Conservation (phyloP, 1,140 invertebrate genomes). For the Neodiprion pinetum region DNA sequence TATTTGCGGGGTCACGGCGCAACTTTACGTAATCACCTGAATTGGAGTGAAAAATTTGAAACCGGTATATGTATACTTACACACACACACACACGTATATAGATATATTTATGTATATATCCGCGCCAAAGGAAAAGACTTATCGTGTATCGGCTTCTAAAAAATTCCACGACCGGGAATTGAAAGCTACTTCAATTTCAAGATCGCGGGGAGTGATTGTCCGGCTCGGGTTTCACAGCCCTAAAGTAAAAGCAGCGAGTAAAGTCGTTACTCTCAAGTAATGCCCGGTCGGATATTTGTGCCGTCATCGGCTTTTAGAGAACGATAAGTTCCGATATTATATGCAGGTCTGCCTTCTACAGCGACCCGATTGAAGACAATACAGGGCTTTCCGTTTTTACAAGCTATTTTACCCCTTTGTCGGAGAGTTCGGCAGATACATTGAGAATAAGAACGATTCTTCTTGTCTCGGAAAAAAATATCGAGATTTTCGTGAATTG, state of each 20-base stretch:
- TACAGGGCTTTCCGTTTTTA: too few species aligned
- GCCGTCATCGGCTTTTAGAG: background rate
- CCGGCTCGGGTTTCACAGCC: background rate
- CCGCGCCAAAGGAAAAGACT: too few species aligned
- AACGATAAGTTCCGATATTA: background rate
- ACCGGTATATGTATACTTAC: too few species aligned
- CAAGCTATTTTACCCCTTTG: too few species aligned
- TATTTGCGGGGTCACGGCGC: too few species aligned
- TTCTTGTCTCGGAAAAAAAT: background rate
- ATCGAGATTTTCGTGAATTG: background rate
- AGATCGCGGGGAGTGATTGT: background rate
- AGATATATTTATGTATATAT: too few species aligned
- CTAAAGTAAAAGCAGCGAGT: background rate
- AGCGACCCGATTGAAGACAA: background rate
- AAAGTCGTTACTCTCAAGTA: slow-evolving; percentile 1
- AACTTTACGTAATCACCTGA: too few species aligned
- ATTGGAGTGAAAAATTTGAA: too few species aligned
- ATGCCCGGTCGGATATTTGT: slow-evolving; percentile 2
- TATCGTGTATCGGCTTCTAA: background rate
- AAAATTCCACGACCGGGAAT: background rate
- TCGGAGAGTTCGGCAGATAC: too few species aligned
- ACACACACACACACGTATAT: too few species aligned
- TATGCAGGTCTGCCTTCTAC: background rate
- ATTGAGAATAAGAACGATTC: background rate
- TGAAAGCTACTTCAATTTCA: slow-evolving; percentile 4